These are phyloP conservation scores for Polyergus mexicanus DNA, from an alignment of 1,140 invertebrate genomes.

Conservation along the genomic window DNA sequence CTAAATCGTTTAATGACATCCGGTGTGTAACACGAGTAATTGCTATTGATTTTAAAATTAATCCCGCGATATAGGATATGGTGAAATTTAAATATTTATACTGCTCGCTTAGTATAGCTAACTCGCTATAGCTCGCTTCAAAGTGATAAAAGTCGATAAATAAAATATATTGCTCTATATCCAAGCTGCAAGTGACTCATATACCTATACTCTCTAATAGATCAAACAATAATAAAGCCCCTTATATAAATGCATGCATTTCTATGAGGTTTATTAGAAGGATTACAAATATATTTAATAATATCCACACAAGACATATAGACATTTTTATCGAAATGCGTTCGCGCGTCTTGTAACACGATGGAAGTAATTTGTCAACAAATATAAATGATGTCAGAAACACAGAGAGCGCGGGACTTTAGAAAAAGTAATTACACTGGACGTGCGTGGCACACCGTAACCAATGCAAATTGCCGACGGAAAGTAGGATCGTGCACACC, in stretches of 20 bases:
- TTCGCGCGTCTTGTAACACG: background rate
- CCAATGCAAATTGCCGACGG: constrained; percentile 70
- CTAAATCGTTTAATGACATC: constrained; percentile 54
- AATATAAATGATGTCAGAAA: constrained; percentile 11
- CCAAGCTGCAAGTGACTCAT: background rate
- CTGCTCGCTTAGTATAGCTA: background rate
- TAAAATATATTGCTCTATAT: constrained; percentile 52
- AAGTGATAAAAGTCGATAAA: constrained; percentile 51
- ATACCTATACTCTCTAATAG: constrained; percentile 48
- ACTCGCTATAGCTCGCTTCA: background rate
- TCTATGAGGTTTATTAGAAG: constrained; percentile 70
- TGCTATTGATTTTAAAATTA: background rate
- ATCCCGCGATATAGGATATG: background rate
- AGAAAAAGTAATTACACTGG: constrained; percentile 60
- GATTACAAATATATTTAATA: constrained; percentile 39
- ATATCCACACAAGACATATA: background rate
- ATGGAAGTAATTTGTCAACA: constrained; percentile 34
- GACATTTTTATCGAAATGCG: background rate
- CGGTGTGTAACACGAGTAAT: background rate
- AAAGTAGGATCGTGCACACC: constrained; percentile 73
- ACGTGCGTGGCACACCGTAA: constrained; percentile 67
- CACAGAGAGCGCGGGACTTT: constrained; percentile 1
- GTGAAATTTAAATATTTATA: background rate
- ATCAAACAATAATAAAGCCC: constrained; percentile 76
- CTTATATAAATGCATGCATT: constrained; percentile 75